Evolutionary conservation across 2,113 vertebrate species (phyloP).

Genomic region (Myotis davidii): DNA sequence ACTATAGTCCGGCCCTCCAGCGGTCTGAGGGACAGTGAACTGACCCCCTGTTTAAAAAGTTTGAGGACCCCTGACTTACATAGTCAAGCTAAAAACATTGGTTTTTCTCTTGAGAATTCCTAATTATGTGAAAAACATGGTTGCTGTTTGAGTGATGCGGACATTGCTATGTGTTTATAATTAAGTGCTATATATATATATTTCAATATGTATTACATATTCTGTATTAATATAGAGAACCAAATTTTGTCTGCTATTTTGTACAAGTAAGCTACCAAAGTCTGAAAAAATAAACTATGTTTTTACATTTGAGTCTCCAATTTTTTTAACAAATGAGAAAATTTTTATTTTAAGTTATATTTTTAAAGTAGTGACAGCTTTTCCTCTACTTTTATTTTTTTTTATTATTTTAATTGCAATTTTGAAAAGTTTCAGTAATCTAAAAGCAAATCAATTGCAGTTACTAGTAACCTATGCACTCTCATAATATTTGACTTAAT

Average conservation of each 20-base stretch:
- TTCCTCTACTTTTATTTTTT: background rate
- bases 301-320: constrained; percentile 75
- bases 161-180: constrained; percentile 77
- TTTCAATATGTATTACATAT: constrained; percentile 68
- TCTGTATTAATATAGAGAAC: constrained; percentile 71
- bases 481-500: background rate
- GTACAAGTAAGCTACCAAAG: constrained; percentile 71
- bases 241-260: constrained; percentile 77
- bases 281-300: constrained; percentile 78
- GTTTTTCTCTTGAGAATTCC: constrained; percentile 75
- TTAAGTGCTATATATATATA: constrained; percentile 70
- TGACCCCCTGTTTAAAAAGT: too few species aligned
- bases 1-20: too few species aligned
- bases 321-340: constrained; percentile 73
- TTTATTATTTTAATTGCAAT: constrained; percentile 26
- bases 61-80: constrained; percentile 54
- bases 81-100: constrained; percentile 76
- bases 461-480: background rate
- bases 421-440: constrained; percentile 28
- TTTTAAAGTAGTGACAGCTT: constrained; percentile 61
- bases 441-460: constrained; percentile 14
- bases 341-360: constrained; percentile 58
- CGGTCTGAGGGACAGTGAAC: too few species aligned
- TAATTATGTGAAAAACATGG: constrained; percentile 58
- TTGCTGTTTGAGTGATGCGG: constrained; percentile 70